phyloP scores from a whole-genome alignment of 2,888 invertebrate genomes.

The Ophioninae sp. region DNA sequence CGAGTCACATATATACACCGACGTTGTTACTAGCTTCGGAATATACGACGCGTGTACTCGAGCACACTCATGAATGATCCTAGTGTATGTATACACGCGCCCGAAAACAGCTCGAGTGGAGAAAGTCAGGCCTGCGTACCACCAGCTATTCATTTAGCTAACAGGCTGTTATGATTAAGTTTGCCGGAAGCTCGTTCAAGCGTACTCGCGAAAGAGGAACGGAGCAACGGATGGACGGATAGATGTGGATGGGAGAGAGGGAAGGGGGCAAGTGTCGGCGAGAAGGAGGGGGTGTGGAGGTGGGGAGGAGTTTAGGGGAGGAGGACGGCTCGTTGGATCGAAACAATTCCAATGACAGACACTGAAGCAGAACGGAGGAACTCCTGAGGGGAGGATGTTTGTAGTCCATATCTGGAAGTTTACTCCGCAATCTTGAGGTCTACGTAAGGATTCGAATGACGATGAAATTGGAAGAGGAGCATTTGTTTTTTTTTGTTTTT shows the following conservation, averaged over 20 bases:
- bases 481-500: too few relatives aligned
- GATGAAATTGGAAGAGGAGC: too few relatives aligned
- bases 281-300: conserved; percentile 50
- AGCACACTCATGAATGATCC: too few relatives aligned
- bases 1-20: conserved; percentile 47
- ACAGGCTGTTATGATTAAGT: conserved; percentile 79
- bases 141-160: conserved; percentile 75
- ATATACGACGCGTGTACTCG: conserved; percentile 26
- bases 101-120: conserved; percentile 59
- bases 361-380: conserved; percentile 48
- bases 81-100: conserved; percentile 48
- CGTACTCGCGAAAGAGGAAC: conserved; percentile 23
- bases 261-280: conserved; percentile 8
- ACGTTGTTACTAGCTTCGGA: conserved; percentile 64
- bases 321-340: too few relatives aligned
- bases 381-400: conserved; percentile 28
- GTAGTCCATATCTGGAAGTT: neutral
- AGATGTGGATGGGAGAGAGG: conserved; percentile 45
- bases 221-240: conserved; percentile 56
- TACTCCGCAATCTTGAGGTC: too few relatives aligned
- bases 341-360: too few relatives aligned
- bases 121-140: conserved; percentile 55
- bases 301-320: conserved; percentile 1
- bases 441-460: too few relatives aligned
- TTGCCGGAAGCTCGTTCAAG: conserved; percentile 65